Base-by-base conservation (phyloP, 2,113 vertebrate genomes). In the Ailurus styani region DNA sequence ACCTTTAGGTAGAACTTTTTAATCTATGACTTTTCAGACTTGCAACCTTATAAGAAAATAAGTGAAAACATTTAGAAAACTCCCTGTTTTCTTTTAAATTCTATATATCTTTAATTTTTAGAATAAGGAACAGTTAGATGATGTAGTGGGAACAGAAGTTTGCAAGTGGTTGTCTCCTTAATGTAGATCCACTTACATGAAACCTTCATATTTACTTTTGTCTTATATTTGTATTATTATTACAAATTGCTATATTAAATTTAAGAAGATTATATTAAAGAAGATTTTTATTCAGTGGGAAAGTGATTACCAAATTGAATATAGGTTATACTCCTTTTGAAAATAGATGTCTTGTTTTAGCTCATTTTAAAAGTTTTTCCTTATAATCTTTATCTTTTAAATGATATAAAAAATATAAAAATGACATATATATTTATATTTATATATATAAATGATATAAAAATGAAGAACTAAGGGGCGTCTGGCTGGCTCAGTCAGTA, bases 291-390 rank as follows among this genome's bases (percentile, higher is more conserved):
- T 78, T 87, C 20, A 21, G 11, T 72, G 54, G 40, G 20, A 14
- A 90, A 37, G 20, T 96, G 66, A 77, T 95, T 90, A 87, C 57
- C 72, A 89, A 66, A 87, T 68, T 92, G 27, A 82, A 64, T 78
- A 21, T 89, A 52, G 83, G 72, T 82, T 95, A 86, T 72, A 64
- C 79, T 92, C 72, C 55, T 91, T 90, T 92, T 88, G 55, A 97
- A 91, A 83, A 82, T 55, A 91, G n/a, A 91, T 7, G 34, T 66
- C 42, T 73, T 64, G 29, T 86, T 94, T 85, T 79, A 55, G 47
- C 23, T 79, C 83, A 78, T 95, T 92, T 47, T 40, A 88, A 89
- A 50, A 5, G 27, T 31, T 81, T 90, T 93, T 84, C 11, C 62
- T 68, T 52, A 73, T 13, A 73, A 73, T 87, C 13, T 90, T 42